phyloP scores from a whole-genome alignment of 2,113 vertebrate genomes.

The Eurypyga helias region DNA sequence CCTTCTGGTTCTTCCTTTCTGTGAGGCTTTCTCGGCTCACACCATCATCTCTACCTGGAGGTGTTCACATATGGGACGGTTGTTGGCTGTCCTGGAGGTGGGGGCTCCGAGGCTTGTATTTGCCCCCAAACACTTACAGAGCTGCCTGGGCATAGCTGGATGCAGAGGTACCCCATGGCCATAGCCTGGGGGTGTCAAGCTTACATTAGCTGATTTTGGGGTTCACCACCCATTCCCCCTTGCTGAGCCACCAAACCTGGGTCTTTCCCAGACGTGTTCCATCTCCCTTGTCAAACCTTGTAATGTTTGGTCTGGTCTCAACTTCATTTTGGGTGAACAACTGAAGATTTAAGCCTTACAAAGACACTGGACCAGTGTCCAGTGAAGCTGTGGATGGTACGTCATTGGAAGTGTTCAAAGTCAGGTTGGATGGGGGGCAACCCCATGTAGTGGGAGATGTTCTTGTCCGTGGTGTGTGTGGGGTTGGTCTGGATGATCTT shows the following conservation, averaged over 20 bases:
- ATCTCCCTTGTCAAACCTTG: neutral
- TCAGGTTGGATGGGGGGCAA: neutral
- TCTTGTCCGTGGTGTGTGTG: neutral
- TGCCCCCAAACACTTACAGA: neutral
- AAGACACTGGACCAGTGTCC: neutral
- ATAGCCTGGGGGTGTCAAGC: neutral
- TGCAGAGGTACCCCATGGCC: fast-evolving
- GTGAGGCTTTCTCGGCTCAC: neutral
- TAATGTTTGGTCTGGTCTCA: neutral
- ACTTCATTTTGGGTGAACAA: neutral
- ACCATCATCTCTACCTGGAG: neutral
- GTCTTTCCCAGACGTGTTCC: neutral
- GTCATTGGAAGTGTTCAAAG: neutral
- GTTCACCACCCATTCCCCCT: neutral
- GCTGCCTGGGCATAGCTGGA: no score
- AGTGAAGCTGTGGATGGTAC: neutral
- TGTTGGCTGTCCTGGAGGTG: neutral
- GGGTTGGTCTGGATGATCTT: neutral
- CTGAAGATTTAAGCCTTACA: neutral
- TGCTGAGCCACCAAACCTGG: neutral
- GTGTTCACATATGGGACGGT: neutral
- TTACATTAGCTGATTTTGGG: neutral
- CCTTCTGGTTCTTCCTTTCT: neutral
- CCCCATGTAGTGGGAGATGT: no score
- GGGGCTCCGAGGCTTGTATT: neutral